Percentiles rank a stretch among this genome's conserved stretches.
Conservation (phyloP, 2,113 vertebrate genomes). For the Lycaon pictus region DNA sequence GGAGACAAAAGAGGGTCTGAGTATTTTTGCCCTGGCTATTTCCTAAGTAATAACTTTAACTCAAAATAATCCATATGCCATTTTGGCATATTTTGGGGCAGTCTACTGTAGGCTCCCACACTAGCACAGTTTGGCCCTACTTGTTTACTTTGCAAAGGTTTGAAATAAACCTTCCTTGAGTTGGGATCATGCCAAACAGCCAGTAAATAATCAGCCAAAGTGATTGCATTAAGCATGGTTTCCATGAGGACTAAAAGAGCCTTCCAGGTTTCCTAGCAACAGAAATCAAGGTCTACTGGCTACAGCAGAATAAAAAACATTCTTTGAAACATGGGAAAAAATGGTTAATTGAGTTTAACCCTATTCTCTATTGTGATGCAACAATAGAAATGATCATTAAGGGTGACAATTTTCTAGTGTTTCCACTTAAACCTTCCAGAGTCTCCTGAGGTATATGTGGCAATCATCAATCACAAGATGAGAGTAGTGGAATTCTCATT, state of each 20-base stretch:
- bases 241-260: conserved; percentile 30
- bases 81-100: neutral
- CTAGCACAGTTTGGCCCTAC: neutral
- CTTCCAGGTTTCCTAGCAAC: conserved; percentile 74
- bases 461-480: neutral
- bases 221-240: conserved; percentile 47
- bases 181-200: conserved; percentile 24
- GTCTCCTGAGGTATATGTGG: neutral
- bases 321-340: conserved; percentile 7
- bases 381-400: conserved; percentile 19
- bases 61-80: neutral
- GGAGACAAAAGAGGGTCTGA: neutral
- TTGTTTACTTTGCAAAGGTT: neutral
- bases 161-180: neutral
- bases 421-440: neutral
- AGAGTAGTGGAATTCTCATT: neutral
- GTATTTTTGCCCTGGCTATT: neutral
- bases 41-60: neutral
- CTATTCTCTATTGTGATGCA: neutral
- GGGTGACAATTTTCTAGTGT: neutral
- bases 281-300: conserved; percentile 57
- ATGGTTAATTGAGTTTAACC: conserved; percentile 31
- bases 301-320: neutral
- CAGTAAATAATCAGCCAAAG: conserved; percentile 36
- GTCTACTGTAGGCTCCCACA: neutral